Base-by-base conservation (phyloP, 2,797 vertebrate genomes). In the Ptychobarbus kaznakovi region DNA sequence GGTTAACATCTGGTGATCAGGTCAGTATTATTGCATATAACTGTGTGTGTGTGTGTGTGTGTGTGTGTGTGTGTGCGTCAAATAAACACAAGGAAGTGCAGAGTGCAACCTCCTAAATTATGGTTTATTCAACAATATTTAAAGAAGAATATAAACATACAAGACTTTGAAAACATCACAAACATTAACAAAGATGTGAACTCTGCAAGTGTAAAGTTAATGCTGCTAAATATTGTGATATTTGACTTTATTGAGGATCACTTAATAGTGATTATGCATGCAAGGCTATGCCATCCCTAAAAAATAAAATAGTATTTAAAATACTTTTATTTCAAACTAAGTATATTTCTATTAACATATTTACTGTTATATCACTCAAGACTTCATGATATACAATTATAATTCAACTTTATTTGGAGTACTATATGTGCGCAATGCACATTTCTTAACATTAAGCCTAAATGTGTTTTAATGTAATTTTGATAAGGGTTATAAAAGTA, bases 51-150 rank as follows among this genome's bases (percentile, higher is more conserved):
- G 38, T 40, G 15, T 13, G 61, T 28, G 25, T 68, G 32, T 10
- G 63, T 6, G 4, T 32, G 4, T 32, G n/a, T 63, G 13, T 32
- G 25, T 4, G 63, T 66, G 58, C 13, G 10, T 20, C 6, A 35
- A 80, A 66, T 66, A 49, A 65, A 80, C 58, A 65, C 22, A 65
- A 65, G 16, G 25, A 80, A 65, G 58, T 25, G 28, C 9, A 46
- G 35, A 53, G 32, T 20, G 32, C 35, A 81, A 28, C 49, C 13
- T 56, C 9, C 40, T 3, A 49, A 10, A 66, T 22, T 1, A 49
- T n/a, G 13, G 61, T 28, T 70, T 72, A 70, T 58, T 72, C 35
- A 65, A 65, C 18, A 66, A 35, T 49, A 28, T 80, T 18, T 51
- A 44, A 16, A 22, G 61, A 80, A 78, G 35, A 38, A 6, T 15